Percentiles rank a stretch among this genome's conserved stretches.
phyloP scores from a whole-genome alignment of 2,888 invertebrate species.

The Cylloceria caligata region DNA sequence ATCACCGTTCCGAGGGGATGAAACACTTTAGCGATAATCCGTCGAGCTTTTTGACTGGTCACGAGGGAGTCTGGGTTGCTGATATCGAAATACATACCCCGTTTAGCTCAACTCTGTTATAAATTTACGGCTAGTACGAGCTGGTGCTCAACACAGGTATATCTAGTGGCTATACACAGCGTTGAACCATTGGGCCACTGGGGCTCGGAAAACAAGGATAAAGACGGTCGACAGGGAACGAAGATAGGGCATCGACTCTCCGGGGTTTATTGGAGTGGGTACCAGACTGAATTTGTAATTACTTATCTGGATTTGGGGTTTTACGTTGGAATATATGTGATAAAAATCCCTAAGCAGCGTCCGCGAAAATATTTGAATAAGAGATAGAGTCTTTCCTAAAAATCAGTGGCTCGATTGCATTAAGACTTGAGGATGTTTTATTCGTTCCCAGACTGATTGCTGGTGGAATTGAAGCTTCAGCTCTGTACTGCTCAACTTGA shows the following conservation, averaged over 20 bases:
- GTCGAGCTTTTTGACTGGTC: slow-evolving; percentile 52
- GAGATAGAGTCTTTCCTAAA: not conserved
- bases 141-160: slow-evolving; percentile 17
- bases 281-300: slow-evolving; percentile 58
- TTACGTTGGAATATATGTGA: not conserved
- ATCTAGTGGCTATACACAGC: not conserved
- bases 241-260: slow-evolving; percentile 25
- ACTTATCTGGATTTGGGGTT: slow-evolving; percentile 41
- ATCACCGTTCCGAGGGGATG: slow-evolving; percentile 24
- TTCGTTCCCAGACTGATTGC: too few species aligned
- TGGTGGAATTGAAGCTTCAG: not conserved
- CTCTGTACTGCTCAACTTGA: not conserved
- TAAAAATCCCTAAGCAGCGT: not conserved
- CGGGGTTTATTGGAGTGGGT: slow-evolving; percentile 13
- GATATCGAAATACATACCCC: slow-evolving; percentile 56
- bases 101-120: slow-evolving; percentile 55
- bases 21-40: slow-evolving; percentile 58
- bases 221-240: slow-evolving; percentile 37
- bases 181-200: slow-evolving; percentile 33
- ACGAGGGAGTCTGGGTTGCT: slow-evolving; percentile 30
- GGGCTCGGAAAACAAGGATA: slow-evolving; percentile 50
- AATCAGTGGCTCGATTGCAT: not conserved
- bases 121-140: slow-evolving; percentile 56
- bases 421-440: too few species aligned
- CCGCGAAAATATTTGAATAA: not conserved